Conservation (phyloP, 2,797 vertebrate species). For the Kryptopterus vitreolus region DNA sequence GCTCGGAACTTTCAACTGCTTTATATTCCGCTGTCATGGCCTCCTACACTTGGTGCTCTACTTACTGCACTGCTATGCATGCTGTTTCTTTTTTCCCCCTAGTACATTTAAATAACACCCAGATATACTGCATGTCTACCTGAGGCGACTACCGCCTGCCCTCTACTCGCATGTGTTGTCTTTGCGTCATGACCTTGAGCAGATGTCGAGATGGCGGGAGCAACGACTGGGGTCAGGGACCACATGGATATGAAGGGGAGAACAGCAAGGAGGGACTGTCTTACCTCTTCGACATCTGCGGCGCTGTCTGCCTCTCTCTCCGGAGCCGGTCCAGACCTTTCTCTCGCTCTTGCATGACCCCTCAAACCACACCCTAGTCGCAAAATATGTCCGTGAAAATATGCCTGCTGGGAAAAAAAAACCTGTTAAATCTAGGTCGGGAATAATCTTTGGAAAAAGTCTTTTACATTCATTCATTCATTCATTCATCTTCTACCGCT, state of each 20-base stretch:
- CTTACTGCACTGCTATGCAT: not conserved
- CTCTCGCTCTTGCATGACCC: not conserved
- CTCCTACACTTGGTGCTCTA: slow-evolving; percentile 9
- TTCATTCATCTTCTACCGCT: no score
- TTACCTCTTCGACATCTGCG: slow-evolving; percentile 42
- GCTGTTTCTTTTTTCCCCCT: not conserved
- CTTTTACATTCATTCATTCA: no score
- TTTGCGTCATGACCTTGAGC: slow-evolving; percentile 61
- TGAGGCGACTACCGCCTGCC: slow-evolving; percentile 20
- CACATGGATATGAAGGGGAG: slow-evolving; percentile 4
- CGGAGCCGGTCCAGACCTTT: slow-evolving; percentile 31
- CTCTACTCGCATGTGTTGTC: slow-evolving; percentile 25
- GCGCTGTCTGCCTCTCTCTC: slow-evolving; percentile 54
- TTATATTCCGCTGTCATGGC: not conserved
- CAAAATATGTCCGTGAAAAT: slow-evolving; percentile 58
- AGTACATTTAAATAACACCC: slow-evolving; percentile 15
- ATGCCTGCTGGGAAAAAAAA: no score
- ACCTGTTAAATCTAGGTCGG: slow-evolving; percentile 55
- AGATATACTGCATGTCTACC: not conserved
- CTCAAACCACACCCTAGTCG: not conserved
- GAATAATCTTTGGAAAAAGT: slow-evolving; percentile 47
- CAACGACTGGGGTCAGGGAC: slow-evolving; percentile 28
- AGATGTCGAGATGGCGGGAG: slow-evolving; percentile 17
- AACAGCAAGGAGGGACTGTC: slow-evolving; percentile 22
- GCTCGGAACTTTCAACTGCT: not conserved